These are phyloP conservation scores for Lasiommata megera DNA, from an alignment of 2,888 invertebrate genomes.

Conservation along the genomic window DNA sequence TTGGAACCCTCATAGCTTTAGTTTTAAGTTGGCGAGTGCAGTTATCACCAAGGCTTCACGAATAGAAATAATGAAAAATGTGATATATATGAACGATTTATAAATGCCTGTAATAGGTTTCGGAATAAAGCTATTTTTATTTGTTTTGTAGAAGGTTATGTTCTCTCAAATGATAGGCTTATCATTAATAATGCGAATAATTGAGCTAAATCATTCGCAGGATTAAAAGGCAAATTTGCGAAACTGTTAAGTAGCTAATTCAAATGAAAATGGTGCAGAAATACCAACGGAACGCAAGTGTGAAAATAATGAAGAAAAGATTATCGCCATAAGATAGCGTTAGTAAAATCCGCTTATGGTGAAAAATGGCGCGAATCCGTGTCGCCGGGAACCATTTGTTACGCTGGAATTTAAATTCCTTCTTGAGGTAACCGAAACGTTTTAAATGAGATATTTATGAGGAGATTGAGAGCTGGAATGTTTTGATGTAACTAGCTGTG, in stretches of 20 bases:
- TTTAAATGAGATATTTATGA: slow-evolving; percentile 28
- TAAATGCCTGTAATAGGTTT: no score
- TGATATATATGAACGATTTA: no score
- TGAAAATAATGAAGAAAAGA: slow-evolving; percentile 27
- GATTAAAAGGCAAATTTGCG: neutral
- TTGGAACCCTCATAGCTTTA: no score
- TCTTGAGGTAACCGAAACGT: slow-evolving; percentile 17
- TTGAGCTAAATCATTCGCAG: no score
- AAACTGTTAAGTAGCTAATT: neutral
- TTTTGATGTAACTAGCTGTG: neutral
- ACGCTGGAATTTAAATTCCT: slow-evolving; percentile 27
- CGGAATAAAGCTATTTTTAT: no score
- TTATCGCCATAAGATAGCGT: slow-evolving; percentile 24
- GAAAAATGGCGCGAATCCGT: slow-evolving; percentile 23
- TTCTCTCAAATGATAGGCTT: no score
- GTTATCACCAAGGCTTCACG: no score
- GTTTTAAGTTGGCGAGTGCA: no score
- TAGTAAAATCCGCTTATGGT: slow-evolving; percentile 26
- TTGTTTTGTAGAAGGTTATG: no score
- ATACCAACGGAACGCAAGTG: slow-evolving; percentile 1
- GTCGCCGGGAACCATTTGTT: slow-evolving; percentile 30
- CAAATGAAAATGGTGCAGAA: neutral
- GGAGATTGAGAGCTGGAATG: slow-evolving; percentile 6
- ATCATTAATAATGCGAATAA: no score
- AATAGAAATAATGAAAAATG: no score